Conservation (phyloP, 2,888 invertebrate genomes). For the Ennomos erosarius region DNA sequence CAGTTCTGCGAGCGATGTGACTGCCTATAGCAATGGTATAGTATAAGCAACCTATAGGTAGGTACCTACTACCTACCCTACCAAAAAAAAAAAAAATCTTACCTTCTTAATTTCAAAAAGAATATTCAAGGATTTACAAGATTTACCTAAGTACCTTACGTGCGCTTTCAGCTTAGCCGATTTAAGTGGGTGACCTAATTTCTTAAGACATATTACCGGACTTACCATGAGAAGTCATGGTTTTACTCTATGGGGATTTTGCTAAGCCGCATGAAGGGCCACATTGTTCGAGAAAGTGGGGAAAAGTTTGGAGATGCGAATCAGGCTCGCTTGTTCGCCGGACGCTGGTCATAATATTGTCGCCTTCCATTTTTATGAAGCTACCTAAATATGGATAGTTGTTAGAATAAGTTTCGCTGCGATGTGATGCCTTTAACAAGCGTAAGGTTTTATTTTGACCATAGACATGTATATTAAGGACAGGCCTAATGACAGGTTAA, state of each 20-base stretch:
- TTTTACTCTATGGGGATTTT: constrained; percentile 56
- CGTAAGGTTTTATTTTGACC: too few species aligned
- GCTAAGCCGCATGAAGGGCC: constrained; percentile 43
- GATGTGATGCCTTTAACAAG: constrained; percentile 2
- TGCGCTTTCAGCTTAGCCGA: constrained; percentile 41
- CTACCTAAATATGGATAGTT: background rate
- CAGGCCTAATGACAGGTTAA: too few species aligned
- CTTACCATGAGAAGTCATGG: constrained; percentile 53
- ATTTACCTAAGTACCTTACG: constrained; percentile 5
- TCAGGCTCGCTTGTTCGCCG: constrained; percentile 38
- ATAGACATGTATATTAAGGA: too few species aligned
- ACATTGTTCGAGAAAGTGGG: constrained; percentile 42
- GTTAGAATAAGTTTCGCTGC: constrained; percentile 6
- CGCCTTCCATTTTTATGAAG: constrained; percentile 8
- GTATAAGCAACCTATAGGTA: too few species aligned
- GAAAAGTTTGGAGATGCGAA: constrained; percentile 35
- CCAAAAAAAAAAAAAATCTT: too few species aligned
- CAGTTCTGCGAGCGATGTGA: too few species aligned
- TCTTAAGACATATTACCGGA: constrained; percentile 58
- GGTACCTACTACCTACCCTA: too few species aligned
- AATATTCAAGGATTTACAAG: too few species aligned
- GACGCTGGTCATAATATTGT: constrained; percentile 23
- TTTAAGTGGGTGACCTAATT: constrained; percentile 67
- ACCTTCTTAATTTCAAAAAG: too few species aligned
- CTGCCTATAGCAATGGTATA: too few species aligned